Evolutionary conservation across 2,888 invertebrate genomes (phyloP).

Genomic region (Gastracanthus pulcherrimus): DNA sequence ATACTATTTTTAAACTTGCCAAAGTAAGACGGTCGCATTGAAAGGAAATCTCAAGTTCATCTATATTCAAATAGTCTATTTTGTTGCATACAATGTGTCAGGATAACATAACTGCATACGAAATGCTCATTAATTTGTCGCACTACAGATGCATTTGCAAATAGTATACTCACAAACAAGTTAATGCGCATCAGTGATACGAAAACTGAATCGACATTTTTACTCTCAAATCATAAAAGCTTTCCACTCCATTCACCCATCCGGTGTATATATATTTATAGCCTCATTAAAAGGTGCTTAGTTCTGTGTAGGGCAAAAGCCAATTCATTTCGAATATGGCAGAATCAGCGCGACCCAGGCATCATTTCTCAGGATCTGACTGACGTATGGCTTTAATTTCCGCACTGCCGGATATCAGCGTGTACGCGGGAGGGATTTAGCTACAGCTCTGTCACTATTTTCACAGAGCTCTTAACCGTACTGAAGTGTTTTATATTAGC

Average conservation of each 20-base stretch:
- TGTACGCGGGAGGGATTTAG: background rate
- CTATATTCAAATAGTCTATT: slow-evolving; percentile 27
- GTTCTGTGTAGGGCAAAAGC: no score
- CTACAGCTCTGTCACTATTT: background rate
- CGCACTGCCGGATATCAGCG: background rate
- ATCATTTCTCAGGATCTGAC: background rate
- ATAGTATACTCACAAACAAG: no score
- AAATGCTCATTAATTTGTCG: slow-evolving; percentile 15
- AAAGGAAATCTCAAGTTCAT: slow-evolving; percentile 26
- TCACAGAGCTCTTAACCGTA: background rate
- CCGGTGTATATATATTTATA: background rate
- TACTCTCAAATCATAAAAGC: no score
- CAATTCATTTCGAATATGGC: no score
- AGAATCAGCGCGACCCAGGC: no score
- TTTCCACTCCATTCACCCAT: no score
- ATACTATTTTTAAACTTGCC: slow-evolving; percentile 43
- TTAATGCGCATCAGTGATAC: no score
- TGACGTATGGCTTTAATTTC: slow-evolving; percentile 29
- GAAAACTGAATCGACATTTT: no score
- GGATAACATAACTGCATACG: slow-evolving; percentile 20
- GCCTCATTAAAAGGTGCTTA: background rate
- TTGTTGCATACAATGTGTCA: background rate
- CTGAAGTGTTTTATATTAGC: background rate
- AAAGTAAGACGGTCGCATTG: slow-evolving; percentile 21
- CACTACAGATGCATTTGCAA: no score